Percentiles rank a stretch among this genome's conserved stretches.
Evolutionary conservation across 2,113 vertebrate species (phyloP).

Genomic region (Microcebus lehilahytsara): DNA sequence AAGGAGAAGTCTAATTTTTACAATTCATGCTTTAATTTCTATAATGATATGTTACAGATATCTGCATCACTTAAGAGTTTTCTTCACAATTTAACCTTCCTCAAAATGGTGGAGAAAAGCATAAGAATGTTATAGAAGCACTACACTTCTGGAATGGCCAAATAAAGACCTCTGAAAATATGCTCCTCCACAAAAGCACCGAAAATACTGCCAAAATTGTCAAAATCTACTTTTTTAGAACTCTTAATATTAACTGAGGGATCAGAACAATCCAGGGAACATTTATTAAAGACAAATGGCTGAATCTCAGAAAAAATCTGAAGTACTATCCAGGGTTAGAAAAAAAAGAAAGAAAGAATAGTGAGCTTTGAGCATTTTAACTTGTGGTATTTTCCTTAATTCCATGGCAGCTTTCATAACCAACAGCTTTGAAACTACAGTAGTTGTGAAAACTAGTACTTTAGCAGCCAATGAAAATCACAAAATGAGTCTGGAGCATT

Average conservation of each 20-base stretch:
- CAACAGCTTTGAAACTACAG: neutral
- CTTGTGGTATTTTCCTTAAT: neutral
- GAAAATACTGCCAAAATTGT: neutral
- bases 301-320: neutral
- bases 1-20: neutral
- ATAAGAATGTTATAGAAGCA: neutral
- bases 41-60: neutral
- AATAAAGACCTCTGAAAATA: neutral
- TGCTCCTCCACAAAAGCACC: neutral
- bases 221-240: neutral
- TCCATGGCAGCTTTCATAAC: neutral
- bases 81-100: neutral
- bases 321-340: too few species aligned
- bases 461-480: neutral
- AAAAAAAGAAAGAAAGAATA: neutral
- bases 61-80: neutral
- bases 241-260: neutral
- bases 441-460: neutral
- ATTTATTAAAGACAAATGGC: neutral
- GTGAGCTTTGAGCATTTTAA: neutral
- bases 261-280: neutral
- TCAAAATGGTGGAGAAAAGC: neutral
- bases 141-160: neutral
- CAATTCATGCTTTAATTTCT: neutral
- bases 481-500: neutral